A percentile compares a stretch with the other conserved stretches of the same genome.
phyloP scores from a whole-genome alignment of 92 coral and sea anemone genomes.

The Meandrina meandrites region DNA sequence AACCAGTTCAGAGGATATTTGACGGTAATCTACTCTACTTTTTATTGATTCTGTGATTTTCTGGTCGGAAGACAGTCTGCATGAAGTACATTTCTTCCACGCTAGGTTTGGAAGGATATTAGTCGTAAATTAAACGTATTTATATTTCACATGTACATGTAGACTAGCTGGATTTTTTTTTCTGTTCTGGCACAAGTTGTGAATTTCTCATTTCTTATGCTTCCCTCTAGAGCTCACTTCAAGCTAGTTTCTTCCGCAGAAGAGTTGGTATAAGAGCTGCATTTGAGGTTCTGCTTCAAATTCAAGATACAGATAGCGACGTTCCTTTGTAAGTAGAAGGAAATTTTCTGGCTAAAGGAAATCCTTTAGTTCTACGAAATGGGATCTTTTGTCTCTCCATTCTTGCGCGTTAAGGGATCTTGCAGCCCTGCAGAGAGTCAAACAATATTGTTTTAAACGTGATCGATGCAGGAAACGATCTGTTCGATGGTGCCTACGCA shows the following conservation, averaged over 20 bases:
- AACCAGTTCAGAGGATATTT: conserved; percentile 95
- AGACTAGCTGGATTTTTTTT: not conserved
- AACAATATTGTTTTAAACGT: too few relatives aligned
- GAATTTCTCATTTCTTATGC: too few relatives aligned
- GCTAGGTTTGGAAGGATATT: not conserved
- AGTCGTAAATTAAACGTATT: not conserved
- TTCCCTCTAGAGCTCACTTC: conserved; percentile 75
- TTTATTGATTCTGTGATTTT: not conserved
- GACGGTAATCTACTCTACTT: conserved; percentile 57
- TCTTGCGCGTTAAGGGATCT: too few relatives aligned
- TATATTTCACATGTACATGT: not conserved
- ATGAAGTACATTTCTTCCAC: too few relatives aligned
- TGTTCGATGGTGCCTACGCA: too few relatives aligned
- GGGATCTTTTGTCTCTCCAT: too few relatives aligned
- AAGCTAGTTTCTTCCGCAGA: conserved; percentile 94
- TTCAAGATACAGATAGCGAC: conserved; percentile 62
- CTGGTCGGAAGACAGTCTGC: too few relatives aligned
- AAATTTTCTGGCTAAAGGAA: too few relatives aligned
- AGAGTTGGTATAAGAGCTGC: conserved; percentile 94
- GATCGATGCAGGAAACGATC: too few relatives aligned
- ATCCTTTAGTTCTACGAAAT: too few relatives aligned
- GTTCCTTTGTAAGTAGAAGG: conserved; percentile 59
- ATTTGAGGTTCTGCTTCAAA: conserved; percentile 84
- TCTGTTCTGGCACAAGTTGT: too few relatives aligned
- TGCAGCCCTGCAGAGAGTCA: too few relatives aligned